Base-by-base conservation (phyloP, 2,888 invertebrate genomes). In the Synanthedon vespiformis region DNA sequence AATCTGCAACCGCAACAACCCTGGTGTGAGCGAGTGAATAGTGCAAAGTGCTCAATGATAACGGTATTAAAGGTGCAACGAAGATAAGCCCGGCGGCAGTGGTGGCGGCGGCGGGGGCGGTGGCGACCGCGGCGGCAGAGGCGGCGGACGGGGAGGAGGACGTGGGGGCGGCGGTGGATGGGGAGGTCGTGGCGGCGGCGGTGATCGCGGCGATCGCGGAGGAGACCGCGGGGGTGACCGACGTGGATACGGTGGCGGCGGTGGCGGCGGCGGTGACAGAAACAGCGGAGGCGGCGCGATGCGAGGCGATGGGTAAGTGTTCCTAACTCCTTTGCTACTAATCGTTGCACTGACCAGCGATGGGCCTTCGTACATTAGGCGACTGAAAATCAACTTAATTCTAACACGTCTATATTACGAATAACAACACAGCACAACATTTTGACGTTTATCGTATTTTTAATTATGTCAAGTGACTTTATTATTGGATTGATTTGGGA, bases 51-150 rank as follows among this genome's bases (percentile, higher is more conserved):
- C 34, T 34, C 34, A 34, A 34, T 34, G 34, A 34, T 34, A 34
- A 34, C 27, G 27, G 2, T 34, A 3, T 34, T 34, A 3, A 10
- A 34, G 34, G 34, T 83, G 89, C 58, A 88, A 89, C 50, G 87
- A 85, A 59, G 87, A 88, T 51, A 85, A 87, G 57, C 86, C 88
- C 2, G 88, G 89, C 48, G 85, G 87, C 49, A 81, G 81, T 1
- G 44, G 44, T 1, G 70, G 77, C 1, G 68, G 74, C 0, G 67
- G 75, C 3, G 61, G 69, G 1, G 65, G 66, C 3, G 63, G 72
- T n/a, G 67, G 68, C 52, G 64, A 67, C 34, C 63, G 71, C 4
- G 66, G 70, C 18, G 68, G 70, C 40, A 68, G 70, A 44, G 65
- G 68, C 53, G 64, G 62, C 27, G 67, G 70, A 49, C 61, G 70